Evolutionary conservation across 2,888 invertebrate species (phyloP).

Genomic region (Vanessa cardui): DNA sequence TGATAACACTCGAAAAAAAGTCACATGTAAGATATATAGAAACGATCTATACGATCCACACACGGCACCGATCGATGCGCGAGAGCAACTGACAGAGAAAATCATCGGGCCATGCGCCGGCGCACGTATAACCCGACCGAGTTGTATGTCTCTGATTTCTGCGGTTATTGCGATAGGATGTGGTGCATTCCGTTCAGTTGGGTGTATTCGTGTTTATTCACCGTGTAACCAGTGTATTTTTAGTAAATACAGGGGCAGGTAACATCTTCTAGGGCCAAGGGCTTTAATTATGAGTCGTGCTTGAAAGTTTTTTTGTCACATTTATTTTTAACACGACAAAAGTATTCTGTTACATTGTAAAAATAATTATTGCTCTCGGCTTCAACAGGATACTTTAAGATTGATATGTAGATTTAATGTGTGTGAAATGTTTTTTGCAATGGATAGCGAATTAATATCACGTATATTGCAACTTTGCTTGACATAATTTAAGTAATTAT

Average conservation of each 20-base stretch:
- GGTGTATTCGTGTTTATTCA: constrained; percentile 66
- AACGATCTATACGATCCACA: constrained; percentile 44
- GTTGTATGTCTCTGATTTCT: constrained; percentile 48
- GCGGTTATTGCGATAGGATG: constrained; percentile 20
- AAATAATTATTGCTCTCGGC: no score
- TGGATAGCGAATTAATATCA: no score
- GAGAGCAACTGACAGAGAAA: constrained; percentile 74
- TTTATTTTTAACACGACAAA: constrained; percentile 22
- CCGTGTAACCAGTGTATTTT: constrained; percentile 76
- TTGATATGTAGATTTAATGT: no score
- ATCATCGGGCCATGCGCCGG: constrained; percentile 68
- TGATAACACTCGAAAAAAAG: constrained; percentile 46
- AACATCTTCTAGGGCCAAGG: constrained; percentile 71
- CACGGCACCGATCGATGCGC: constrained; percentile 66
- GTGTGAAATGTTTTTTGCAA: no score
- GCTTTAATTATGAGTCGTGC: constrained; percentile 48
- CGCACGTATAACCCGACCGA: constrained; percentile 60
- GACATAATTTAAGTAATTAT: no score
- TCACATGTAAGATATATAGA: constrained; percentile 34
- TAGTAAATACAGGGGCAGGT: constrained; percentile 76
- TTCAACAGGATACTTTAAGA: no score
- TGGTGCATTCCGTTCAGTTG: constrained; percentile 42
- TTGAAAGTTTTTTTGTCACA: constrained; percentile 21
- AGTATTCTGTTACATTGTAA: not conserved
- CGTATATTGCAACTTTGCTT: no score